Percentiles rank a stretch among this genome's conserved stretches.
These are phyloP conservation scores for Halcyon chelicuti DNA, from an alignment of 2,797 vertebrate genomes.

Conservation along the genomic window DNA sequence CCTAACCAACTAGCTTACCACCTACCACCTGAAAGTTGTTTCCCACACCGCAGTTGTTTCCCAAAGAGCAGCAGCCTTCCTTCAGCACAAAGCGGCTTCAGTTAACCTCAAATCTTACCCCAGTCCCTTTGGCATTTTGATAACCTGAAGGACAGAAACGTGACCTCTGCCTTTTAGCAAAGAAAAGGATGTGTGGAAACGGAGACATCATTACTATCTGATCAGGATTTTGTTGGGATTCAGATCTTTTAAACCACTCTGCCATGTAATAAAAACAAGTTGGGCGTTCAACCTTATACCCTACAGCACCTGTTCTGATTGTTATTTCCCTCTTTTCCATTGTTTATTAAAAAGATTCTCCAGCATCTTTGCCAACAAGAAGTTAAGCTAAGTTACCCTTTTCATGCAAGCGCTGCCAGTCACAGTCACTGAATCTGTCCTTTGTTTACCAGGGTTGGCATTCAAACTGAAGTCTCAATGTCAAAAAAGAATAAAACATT, in stretches of 20 bases:
- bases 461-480: not conserved
- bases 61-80: not conserved
- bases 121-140: not conserved
- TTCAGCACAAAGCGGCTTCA: not conserved
- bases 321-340: not conserved
- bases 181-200: not conserved
- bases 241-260: not conserved
- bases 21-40: not conserved
- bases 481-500: not conserved
- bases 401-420: not conserved
- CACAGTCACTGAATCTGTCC: not conserved
- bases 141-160: not conserved
- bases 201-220: not conserved
- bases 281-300: not conserved
- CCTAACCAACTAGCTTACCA: not conserved
- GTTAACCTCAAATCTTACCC: not conserved
- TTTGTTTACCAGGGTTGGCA: not conserved
- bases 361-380: constrained; percentile 15
- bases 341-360: not conserved
- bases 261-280: not conserved
- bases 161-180: not conserved
- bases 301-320: not conserved
- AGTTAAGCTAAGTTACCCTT: not conserved
- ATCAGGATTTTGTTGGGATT: not conserved
- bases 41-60: not conserved